A percentile compares a stretch with the other conserved stretches of the same genome.
Conservation (phyloP, 2,113 vertebrate genomes). For the Pogona vitticeps region DNA sequence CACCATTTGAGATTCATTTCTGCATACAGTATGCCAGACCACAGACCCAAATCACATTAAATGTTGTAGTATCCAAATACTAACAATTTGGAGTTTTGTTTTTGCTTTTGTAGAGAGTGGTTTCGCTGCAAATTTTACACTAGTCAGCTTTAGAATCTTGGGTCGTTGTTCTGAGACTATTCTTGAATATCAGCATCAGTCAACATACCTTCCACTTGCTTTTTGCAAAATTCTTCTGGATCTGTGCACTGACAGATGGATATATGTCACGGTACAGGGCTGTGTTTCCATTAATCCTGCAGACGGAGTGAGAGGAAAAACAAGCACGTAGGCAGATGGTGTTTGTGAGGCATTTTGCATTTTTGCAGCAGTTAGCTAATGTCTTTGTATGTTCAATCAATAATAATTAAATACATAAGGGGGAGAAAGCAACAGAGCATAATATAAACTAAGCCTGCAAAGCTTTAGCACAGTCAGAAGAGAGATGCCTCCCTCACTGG, state of each 20-base stretch:
- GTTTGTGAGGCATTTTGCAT: slow-evolving; percentile 63
- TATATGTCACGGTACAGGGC: slow-evolving; percentile 88
- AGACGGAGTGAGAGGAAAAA: slow-evolving; percentile 58
- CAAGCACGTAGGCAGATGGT: slow-evolving; percentile 62
- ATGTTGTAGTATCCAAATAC: background rate
- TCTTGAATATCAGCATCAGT: slow-evolving; percentile 1
- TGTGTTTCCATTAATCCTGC: slow-evolving; percentile 89
- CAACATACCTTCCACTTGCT: slow-evolving; percentile 91
- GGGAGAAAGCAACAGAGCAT: slow-evolving; percentile 63
- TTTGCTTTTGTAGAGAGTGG: too few relatives aligned
- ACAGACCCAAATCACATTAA: background rate
- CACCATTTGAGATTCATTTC: background rate
- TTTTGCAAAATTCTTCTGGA: slow-evolving; percentile 92
- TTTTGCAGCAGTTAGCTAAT: slow-evolving; percentile 47
- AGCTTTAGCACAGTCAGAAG: slow-evolving; percentile 33
- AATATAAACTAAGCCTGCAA: slow-evolving; percentile 64
- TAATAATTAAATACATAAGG: slow-evolving; percentile 72
- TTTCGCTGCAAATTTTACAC: background rate
- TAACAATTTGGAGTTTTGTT: rapidly evolving
- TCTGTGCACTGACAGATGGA: slow-evolving; percentile 89
- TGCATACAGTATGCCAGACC: background rate
- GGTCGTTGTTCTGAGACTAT: background rate
- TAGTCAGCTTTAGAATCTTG: background rate
- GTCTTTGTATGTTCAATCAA: slow-evolving; percentile 68
- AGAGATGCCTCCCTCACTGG: slow-evolving; percentile 40